A percentile compares a stretch with the other conserved stretches of the same genome.
phyloP scores from a whole-genome alignment of 2,797 vertebrate genomes.

The Molossus alvarezi region DNA sequence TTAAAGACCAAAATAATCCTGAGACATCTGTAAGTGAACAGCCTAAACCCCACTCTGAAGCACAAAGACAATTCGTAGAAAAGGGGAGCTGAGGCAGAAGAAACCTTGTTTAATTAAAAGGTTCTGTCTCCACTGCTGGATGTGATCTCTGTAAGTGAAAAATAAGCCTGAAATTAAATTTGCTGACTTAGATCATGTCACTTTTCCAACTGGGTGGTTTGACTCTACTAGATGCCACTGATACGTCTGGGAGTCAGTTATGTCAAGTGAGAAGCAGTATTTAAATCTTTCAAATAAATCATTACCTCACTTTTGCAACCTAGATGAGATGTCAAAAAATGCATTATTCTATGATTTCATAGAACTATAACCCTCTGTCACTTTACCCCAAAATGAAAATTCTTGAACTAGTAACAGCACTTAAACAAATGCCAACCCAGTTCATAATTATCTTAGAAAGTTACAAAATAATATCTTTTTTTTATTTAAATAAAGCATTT shows the following conservation, averaged over 20 bases:
- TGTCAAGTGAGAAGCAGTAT: slow-evolving; percentile 56
- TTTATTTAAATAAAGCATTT: slow-evolving; percentile 60
- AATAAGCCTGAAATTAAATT: slow-evolving; percentile 63
- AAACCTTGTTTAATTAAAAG: slow-evolving; percentile 72
- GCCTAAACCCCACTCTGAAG: not conserved
- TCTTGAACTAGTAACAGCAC: slow-evolving; percentile 19
- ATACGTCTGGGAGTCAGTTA: slow-evolving; percentile 57
- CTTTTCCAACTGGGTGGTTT: slow-evolving; percentile 49
- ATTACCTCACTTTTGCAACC: slow-evolving; percentile 45
- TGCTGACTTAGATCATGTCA: slow-evolving; percentile 36
- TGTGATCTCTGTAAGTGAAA: slow-evolving; percentile 42
- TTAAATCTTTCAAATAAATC: slow-evolving; percentile 60
- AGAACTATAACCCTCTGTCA: slow-evolving; percentile 39
- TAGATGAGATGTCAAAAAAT: slow-evolving; percentile 55
- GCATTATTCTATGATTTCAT: slow-evolving; percentile 40
- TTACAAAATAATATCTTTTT: slow-evolving; percentile 22
- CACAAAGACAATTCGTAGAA: not conserved
- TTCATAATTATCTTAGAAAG: slow-evolving; percentile 45
- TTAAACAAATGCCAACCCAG: slow-evolving; percentile 41
- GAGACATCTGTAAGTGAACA: not conserved
- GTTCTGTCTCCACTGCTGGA: not conserved
- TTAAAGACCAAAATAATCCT: slow-evolving; percentile 44
- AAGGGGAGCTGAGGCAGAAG: not conserved
- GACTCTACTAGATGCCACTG: slow-evolving; percentile 28
- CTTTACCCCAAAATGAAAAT: slow-evolving; percentile 56